These are phyloP conservation scores for Polietes domitor DNA, from an alignment of 2,888 invertebrate genomes.

Conservation along the genomic window DNA sequence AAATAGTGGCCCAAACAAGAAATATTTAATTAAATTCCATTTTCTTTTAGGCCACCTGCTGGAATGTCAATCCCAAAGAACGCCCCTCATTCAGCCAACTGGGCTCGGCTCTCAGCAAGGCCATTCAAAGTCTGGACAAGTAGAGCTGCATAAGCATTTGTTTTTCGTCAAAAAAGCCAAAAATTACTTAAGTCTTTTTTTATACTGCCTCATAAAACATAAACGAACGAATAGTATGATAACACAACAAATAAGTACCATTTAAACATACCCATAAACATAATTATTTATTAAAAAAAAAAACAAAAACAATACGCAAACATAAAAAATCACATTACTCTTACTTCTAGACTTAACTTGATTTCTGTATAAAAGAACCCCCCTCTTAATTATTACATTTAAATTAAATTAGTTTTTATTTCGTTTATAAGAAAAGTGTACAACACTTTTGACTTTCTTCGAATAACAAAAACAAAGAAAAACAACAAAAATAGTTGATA, in stretches of 20 bases:
- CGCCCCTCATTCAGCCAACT: constrained; percentile 81
- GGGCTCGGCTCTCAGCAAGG: constrained; percentile 79
- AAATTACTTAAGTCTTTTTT: constrained; percentile 60
- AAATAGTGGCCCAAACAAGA: not conserved
- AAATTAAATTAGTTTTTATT: not conserved
- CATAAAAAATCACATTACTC: constrained; percentile 4
- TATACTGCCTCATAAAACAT: constrained; percentile 53
- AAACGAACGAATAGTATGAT: constrained; percentile 18
- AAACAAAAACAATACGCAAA: constrained; percentile 26
- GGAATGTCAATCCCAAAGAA: constrained; percentile 79
- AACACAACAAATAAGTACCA: not conserved
- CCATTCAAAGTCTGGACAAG: constrained; percentile 75
- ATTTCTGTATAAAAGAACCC: not conserved
- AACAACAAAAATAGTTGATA: not conserved
- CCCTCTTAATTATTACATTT: not conserved
- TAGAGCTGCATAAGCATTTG: constrained; percentile 28
- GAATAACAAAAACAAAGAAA: not conserved
- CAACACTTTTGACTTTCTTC: constrained; percentile 49
- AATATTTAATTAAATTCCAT: not conserved
- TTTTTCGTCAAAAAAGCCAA: constrained; percentile 56
- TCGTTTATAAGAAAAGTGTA: constrained; percentile 41
- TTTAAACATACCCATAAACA: constrained; percentile 31
- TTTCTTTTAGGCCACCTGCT: constrained; percentile 76
- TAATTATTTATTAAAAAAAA: constrained; percentile 34
- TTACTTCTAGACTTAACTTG: constrained; percentile 6